phyloP scores from a whole-genome alignment of 2,888 invertebrate genomes.

The Conus canariensis region DNA sequence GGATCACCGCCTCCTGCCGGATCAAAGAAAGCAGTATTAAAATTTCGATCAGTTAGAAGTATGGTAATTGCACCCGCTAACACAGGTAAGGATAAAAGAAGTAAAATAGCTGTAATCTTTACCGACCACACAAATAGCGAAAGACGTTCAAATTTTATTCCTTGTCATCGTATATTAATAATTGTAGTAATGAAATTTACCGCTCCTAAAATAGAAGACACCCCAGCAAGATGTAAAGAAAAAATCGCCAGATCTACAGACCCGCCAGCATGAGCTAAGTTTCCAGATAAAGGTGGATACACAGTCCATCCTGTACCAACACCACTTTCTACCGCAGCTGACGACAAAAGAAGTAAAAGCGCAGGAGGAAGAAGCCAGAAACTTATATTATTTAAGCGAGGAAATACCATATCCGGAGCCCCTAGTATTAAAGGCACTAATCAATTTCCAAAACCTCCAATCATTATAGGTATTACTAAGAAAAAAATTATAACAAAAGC shows the following conservation, averaged over 20 bases:
- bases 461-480: slow-evolving; percentile 77
- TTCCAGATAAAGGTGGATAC: slow-evolving; percentile 85
- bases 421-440: slow-evolving; percentile 87
- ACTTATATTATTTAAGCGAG: slow-evolving; percentile 91
- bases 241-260: no score
- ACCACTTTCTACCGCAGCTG: slow-evolving; percentile 85
- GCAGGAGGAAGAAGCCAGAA: slow-evolving; percentile 89
- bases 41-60: slow-evolving; percentile 88
- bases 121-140: slow-evolving; percentile 88
- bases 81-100: slow-evolving; percentile 87
- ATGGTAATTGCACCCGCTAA: slow-evolving; percentile 90
- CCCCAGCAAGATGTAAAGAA: no score
- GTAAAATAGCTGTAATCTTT: slow-evolving; percentile 84
- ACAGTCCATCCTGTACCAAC: slow-evolving; percentile 90
- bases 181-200: slow-evolving; percentile 88
- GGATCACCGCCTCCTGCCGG: slow-evolving; percentile 90
- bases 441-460: slow-evolving; percentile 91
- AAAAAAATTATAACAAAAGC: no score
- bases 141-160: slow-evolving; percentile 84
- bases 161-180: slow-evolving; percentile 85
- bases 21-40: slow-evolving; percentile 90
- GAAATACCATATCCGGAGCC: slow-evolving; percentile 89
- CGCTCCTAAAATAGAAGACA: no score
- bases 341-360: slow-evolving; percentile 84
- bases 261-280: no score